Evolutionary conservation across 2,888 invertebrate species (phyloP).

Genomic region (Heterodera filipjevi): DNA sequence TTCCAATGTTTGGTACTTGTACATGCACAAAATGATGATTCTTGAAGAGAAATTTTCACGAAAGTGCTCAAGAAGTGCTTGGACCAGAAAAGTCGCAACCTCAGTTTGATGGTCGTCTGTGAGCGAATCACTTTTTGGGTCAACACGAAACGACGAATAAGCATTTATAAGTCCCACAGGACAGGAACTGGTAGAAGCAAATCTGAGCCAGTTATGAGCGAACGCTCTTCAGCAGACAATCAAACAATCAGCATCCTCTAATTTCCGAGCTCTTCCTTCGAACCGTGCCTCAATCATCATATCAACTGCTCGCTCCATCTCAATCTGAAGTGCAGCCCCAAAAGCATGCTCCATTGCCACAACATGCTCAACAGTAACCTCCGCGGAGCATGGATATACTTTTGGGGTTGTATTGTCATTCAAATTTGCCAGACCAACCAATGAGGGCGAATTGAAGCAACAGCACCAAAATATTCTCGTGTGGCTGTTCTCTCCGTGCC

Average conservation of each 20-base stretch:
- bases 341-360: neutral
- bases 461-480: neutral
- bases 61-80: neutral
- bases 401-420: neutral
- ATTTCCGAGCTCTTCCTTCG: neutral
- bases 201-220: neutral
- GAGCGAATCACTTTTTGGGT: neutral
- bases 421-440: neutral
- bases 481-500: neutral
- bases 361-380: neutral
- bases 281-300: neutral
- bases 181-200: neutral
- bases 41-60: neutral
- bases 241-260: neutral
- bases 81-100: neutral
- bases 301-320: neutral
- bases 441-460: neutral
- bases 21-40: neutral
- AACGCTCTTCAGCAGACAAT: neutral
- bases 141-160: neutral
- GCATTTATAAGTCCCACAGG: neutral
- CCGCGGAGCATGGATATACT: neutral
- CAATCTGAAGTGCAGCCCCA: neutral
- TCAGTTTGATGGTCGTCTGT: neutral
- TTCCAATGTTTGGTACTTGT: neutral